Base-by-base conservation (phyloP, 2,113 vertebrate genomes). In the Eudyptes chrysolophus region DNA sequence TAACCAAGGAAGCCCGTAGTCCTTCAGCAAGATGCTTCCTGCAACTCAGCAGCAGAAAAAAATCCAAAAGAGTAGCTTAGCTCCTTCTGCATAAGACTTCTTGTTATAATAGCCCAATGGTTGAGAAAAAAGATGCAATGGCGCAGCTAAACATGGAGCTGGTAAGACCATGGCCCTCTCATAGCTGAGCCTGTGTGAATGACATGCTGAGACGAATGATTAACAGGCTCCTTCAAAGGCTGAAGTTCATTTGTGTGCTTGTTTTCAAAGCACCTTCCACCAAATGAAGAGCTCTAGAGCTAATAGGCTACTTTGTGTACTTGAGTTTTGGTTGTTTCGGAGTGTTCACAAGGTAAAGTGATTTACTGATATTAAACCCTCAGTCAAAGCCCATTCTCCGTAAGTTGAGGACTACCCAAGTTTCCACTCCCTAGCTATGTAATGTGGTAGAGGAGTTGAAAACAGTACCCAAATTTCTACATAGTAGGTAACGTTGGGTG, bases 401-500 rank as follows among this genome's bases (percentile, higher is more conserved):
- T 40, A 2, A 52, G 3, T 0, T 29, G 36, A 89, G 34, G 7
- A 22, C 42, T 77, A 26, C 69, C 11, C 44, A 61, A 8, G 8
- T 26, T 58, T 46, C 44, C 54, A 24, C 20, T 79, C 17, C n/a
- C 21, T 20, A 75, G 42, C 36, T 58, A 10, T 25, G 30, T 49
- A 44, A 8, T 4, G 1, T 52, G 34, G 18, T 15, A 24, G 58
- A 77, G 25, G 13, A 80, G 19, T 0, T 54, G 36, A 52, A 90
- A 90, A 40, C 11, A 25, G 10, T 20, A 38, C 6, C 74, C 65
- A 24, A 3, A 68, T 46, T 70, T 71, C 74, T 30, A 10, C 10
- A 10, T 0, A 1, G 27, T 14, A 16, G 21, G 65, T 48, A 44
- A 34, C 0, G 0, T 1, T 26, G 20, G 11, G 18, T 52, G n/a